phyloP scores from a whole-genome alignment of 2,113 vertebrate species.

The Danio rerio region GRCz12tu NC_133196.1:11560001-11560500 shows the following conservation, averaged over 20 bases:
- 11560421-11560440: too few relatives aligned
- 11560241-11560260: background rate
- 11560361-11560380: too few relatives aligned
- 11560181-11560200: background rate
- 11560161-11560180: conserved; percentile 18
- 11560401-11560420: too few relatives aligned
- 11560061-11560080: background rate
- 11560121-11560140: conserved; percentile 4
- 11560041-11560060: too few relatives aligned
- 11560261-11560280: background rate
- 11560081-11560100: background rate
- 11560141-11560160: background rate
- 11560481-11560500: too few relatives aligned
- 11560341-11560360: too few relatives aligned
- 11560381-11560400: too few relatives aligned
- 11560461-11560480: too few relatives aligned
- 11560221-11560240: background rate
- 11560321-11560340: too few relatives aligned
- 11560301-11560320: too few relatives aligned
- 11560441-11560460: too few relatives aligned
- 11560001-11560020: conserved; percentile 50
- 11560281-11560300: too few relatives aligned
- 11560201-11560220: background rate
- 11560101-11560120: background rate
- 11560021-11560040: conserved; percentile 26